Evolutionary conservation across 2,797 vertebrate species (phyloP).

Genomic region (Sciurus carolinensis): DNA sequence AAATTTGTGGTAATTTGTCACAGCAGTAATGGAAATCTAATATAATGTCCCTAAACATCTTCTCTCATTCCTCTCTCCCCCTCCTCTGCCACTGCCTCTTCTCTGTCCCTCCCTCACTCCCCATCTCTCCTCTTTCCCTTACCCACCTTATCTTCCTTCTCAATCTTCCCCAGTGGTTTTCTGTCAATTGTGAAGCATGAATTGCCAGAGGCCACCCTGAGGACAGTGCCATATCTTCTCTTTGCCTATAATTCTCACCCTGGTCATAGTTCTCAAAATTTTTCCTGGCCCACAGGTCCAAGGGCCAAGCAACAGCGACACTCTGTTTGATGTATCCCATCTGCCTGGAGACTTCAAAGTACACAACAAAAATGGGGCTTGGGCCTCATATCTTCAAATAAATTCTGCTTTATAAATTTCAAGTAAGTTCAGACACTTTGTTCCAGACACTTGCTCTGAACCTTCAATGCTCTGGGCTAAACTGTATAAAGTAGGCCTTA

Average conservation of each 20-base stretch:
- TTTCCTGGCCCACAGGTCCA: background rate
- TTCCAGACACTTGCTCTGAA: background rate
- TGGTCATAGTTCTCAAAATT: background rate
- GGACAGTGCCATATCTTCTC: background rate
- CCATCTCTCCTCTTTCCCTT: background rate
- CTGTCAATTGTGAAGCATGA: background rate
- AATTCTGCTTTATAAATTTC: background rate
- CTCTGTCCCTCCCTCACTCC: background rate
- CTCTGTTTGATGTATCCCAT: accelerated
- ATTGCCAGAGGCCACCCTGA: background rate
- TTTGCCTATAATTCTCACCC: background rate
- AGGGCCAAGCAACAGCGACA: background rate
- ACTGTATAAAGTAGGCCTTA: background rate
- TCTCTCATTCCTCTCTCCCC: too few relatives aligned
- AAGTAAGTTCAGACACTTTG: background rate
- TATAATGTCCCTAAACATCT: background rate
- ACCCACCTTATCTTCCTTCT: background rate
- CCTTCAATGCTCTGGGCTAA: background rate
- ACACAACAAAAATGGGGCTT: background rate
- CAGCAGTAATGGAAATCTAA: background rate
- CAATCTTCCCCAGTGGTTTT: background rate
- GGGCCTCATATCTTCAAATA: background rate
- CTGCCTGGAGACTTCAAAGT: background rate
- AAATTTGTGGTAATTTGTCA: background rate
- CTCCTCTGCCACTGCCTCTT: background rate